phyloP scores from a whole-genome alignment of 2,888 invertebrate species.

The Hedychridium roseum region DNA sequence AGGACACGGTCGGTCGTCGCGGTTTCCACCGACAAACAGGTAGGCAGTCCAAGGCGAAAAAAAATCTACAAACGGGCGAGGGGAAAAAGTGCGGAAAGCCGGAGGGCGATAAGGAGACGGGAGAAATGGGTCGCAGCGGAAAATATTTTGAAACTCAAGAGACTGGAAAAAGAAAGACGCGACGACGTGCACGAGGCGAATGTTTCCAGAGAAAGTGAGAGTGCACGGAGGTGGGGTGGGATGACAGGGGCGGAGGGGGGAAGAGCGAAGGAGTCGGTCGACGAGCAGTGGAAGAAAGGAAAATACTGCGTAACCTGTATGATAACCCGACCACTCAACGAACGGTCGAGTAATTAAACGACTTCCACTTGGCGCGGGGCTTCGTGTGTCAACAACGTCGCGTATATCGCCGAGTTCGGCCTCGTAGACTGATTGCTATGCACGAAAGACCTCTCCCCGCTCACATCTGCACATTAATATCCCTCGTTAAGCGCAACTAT shows the following conservation, averaged over 20 bases:
- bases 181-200: no score
- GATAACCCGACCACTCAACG: no score
- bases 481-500: no score
- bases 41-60: no score
- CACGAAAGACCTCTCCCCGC: slow-evolving; percentile 1
- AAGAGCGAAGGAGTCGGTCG: background rate
- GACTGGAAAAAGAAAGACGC: slow-evolving; percentile 13
- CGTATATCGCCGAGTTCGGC: background rate
- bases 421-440: slow-evolving; percentile 1
- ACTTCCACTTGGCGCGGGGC: background rate
- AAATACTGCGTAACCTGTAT: no score
- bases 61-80: no score
- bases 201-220: background rate
- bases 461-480: no score
- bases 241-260: background rate
- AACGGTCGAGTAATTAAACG: slow-evolving; percentile 8
- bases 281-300: no score
- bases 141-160: background rate
- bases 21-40: no score
- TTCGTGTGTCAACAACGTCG: background rate
- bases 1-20: no score
- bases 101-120: background rate
- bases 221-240: no score
- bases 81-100: slow-evolving; percentile 6
- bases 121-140: background rate